Evolutionary conservation across 2,888 invertebrate species (phyloP), one percentile per base, ranked within the genome.

Genomic region (Tenthredo scrophulariae): DNA sequence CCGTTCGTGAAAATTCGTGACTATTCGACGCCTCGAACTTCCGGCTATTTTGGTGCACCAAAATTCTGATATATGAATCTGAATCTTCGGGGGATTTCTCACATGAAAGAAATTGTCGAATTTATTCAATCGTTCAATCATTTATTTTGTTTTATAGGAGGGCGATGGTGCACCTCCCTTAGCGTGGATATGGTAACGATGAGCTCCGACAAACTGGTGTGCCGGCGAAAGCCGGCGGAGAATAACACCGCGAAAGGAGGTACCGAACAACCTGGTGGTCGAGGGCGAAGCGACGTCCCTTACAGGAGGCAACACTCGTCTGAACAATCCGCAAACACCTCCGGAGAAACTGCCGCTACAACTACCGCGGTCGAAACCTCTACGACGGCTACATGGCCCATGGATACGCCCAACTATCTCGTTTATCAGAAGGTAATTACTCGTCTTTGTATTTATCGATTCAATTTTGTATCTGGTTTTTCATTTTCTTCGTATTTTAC

Each of bases 361-460:
- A 87, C 87, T 43, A 72, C 89, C 29, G 92, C 94, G 0, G 93
- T 90, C 13, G 93, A 94, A 3, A 94, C 94, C 84, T 94, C 94
- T 0, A 90, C 94, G 65, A 94, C 95, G 93, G 93, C 95, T 18
- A 94, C 95, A 15, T 94, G 95, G 9, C 94, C 95, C 0, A 97
- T 97, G 91, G 97, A 98, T 93, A 97, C 97, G 0, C 98, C 98
- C 15, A 98, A 98, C 94, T 97, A 97, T 92, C 95, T 98, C 88
- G 97, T 98, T 46, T 98, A 98, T 91, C 97, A 97, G 93, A 98
- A 98, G 96, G 98, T 97, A 92, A 88, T 75, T 22, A 22, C 54
- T 10, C 10, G 50, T n/a, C 5, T 75, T 75, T 46, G n/a, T n/a
- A 54, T 7, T 54, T 54, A 54, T 3, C 26, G 13, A 62, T 62